Base-by-base conservation (phyloP, 2,113 vertebrate species). In the Hydropotes inermis region DNA sequence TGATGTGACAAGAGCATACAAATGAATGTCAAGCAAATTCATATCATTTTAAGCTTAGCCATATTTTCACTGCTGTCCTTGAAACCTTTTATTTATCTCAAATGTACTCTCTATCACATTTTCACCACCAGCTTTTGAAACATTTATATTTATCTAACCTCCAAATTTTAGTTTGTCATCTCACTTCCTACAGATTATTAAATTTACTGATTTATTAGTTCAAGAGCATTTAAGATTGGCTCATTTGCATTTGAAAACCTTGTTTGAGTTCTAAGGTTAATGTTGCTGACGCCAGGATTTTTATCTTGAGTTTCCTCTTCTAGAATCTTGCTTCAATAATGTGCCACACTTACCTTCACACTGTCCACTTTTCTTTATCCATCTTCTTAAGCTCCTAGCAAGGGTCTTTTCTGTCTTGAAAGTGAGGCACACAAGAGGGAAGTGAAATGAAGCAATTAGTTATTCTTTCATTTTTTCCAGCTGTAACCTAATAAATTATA, bases 401-500 rank as follows among this genome's bases (percentile, higher is more conserved):
- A 58, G 23, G 2, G 8, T 92, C 19, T 36, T 12, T 67, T 87
- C 12, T 52, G 12, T 52, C 39, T 16, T 85, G 25, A 88, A 95
- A 87, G 10, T 60, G 52, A 93, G 78, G 39, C 17, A 50, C 39
- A 50, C 39, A 84, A 87, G 36, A 64, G 23, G 14, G 87, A 97
- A 92, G 36, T 95, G 86, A 97, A 97, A 96, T 70, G 79, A 92
- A 81, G 43, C 70, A 86, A 47, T 91, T 81, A 91, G 81, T 91
- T 70, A 83, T 27, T 97, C 39, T 88, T 96, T 93, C 54, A 55
- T 94, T 94, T 97, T 84, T 90, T 85, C 21, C 47, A 30, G 52
- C 58, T 88, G 16, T 39, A 89, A 30, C 16, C n/a, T 89, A 83
- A 61, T 76, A 76, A 12, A 43, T 43, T 76, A 27, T 14, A 76